Conservation (phyloP, 2,888 invertebrate species). For the Mantis religiosa region DNA sequence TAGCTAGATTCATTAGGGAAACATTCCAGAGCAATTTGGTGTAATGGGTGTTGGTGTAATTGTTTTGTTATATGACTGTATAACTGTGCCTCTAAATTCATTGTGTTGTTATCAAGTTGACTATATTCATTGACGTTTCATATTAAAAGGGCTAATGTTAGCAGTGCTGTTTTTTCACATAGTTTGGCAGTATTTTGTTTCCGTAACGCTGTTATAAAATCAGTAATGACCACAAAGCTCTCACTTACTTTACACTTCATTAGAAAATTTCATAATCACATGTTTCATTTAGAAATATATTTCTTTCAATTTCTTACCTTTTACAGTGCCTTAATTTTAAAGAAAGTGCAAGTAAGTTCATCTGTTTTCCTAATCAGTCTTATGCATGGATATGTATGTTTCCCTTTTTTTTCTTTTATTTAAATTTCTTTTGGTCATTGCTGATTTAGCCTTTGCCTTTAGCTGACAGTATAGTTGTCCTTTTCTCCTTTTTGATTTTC, state of each 20-base stretch:
- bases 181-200: constrained; percentile 26
- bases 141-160: constrained; percentile 17
- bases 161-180: constrained; percentile 24
- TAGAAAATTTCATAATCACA: neutral
- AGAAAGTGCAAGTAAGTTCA: neutral
- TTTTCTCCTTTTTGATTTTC: neutral
- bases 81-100: constrained; percentile 15
- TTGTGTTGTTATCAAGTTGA: constrained; percentile 1
- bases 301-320: neutral
- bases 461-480: neutral
- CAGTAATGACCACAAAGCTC: neutral
- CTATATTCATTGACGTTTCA: constrained; percentile 3
- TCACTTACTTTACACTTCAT: neutral
- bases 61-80: constrained; percentile 7
- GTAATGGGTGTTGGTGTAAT: constrained; percentile 18
- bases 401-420: neutral
- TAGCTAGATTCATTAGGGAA: neutral
- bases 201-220: constrained; percentile 18
- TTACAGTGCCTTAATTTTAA: neutral
- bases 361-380: neutral
- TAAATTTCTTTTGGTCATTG: neutral
- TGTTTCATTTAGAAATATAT: neutral
- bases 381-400: neutral
- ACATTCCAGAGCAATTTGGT: neutral
- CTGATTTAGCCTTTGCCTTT: constrained; percentile 5